Conservation (phyloP, 1,140 invertebrate species). For the Coptotermes formosanus region DNA sequence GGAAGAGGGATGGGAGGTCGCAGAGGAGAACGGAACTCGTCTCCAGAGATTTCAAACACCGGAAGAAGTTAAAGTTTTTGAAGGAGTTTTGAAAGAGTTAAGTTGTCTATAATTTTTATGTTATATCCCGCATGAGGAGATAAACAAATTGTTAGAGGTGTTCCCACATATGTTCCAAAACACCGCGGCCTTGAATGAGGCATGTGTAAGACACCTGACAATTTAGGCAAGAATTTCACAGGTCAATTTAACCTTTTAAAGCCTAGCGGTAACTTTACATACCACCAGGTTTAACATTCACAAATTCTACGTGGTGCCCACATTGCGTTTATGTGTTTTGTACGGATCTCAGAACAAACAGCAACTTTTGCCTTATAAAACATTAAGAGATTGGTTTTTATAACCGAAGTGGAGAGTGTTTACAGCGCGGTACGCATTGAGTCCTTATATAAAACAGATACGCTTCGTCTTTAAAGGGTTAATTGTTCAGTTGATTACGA, state of each 20-base stretch:
- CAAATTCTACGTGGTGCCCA: too few species aligned
- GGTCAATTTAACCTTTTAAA: too few species aligned
- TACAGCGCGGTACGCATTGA: too few species aligned
- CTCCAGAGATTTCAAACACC: constrained; percentile 13
- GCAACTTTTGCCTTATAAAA: too few species aligned
- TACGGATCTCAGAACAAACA: too few species aligned
- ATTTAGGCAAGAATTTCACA: neutral
- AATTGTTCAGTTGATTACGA: neutral
- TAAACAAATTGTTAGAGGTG: constrained; percentile 7
- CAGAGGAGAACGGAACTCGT: neutral
- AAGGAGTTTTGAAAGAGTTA: neutral
- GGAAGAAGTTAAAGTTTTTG: neutral
- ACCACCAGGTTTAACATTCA: too few species aligned
- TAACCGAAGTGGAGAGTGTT: too few species aligned
- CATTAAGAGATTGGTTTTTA: too few species aligned
- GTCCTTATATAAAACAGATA: too few species aligned
- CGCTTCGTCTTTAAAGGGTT: too few species aligned
- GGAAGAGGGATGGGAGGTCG: neutral
- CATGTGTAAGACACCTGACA: neutral
- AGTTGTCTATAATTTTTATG: constrained; percentile 3
- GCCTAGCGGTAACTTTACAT: too few species aligned
- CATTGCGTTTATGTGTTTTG: too few species aligned
- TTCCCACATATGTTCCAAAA: neutral
- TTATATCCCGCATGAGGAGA: neutral
- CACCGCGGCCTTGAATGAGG: neutral